Base-by-base conservation (phyloP, 2,888 invertebrate species). In the Drosophila austrosaltans region DNA sequence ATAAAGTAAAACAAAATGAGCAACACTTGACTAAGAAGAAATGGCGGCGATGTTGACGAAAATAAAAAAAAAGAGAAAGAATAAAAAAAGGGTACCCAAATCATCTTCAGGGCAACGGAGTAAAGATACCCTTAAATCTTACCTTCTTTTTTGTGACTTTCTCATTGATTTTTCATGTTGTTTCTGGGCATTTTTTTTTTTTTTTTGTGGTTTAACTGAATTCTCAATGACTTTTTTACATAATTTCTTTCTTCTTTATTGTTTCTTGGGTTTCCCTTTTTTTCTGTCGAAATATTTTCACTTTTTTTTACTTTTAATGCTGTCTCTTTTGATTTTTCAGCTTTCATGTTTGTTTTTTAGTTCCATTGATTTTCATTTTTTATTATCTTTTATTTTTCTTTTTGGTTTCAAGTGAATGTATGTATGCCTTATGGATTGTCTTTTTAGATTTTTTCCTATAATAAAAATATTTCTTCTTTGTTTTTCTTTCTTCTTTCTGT, bases 1-100 rank as follows among this genome's bases (percentile, higher is more conserved):
- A 69, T 66, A 65, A 77, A 77, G 77, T 68, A 75, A 77, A 77
- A 69, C 60, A 75, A 77, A 77, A 77, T 72, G 75, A 77, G 69
- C 72, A 72, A 72, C 72, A 72, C 77, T 77, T 72, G 66, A 69
- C 56, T 75, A 44, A 58, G 62, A 57, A 54, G 40, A 58, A 12
- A 48, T 28, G 59, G n/a, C 59, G 12, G 10, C 25, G 20, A 63
- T 48, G 62, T 53, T 36, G 39, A 59, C 2, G 12, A 59, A 39
- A 42, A 75, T 44, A 42, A 53, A 48, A 40, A 28, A 58, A 42
- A 58, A 42, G 40, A 59, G 57, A 53, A 32, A 7, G 10, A 54
- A 56, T 8, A 10, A 10, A 12, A 10, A 42, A 42, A 42, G 42
- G 42, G 3, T 22, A 25, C 22, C 10, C 48, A 25, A 2, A 10